phyloP scores from a whole-genome alignment of 1,140 invertebrate species.

The Zaprionus tsacasi region DNA sequence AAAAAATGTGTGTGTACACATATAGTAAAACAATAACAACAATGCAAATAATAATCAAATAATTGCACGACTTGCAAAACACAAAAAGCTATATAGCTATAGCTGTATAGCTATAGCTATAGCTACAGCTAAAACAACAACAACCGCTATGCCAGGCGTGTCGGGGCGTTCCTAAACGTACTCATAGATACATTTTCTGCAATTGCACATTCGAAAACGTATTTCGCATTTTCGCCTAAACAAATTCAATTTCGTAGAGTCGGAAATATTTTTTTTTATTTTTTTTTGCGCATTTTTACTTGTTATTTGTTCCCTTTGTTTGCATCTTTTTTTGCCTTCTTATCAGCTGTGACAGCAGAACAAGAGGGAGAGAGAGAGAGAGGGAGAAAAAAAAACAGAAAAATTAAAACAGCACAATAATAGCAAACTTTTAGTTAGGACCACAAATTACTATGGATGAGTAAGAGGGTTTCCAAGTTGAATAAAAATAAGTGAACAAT shows the following conservation, averaged over 20 bases:
- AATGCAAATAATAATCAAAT: slow-evolving; percentile 68
- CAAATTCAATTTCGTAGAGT: slow-evolving; percentile 34
- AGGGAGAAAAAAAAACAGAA: neutral
- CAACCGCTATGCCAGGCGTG: slow-evolving; percentile 19
- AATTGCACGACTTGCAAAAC: slow-evolving; percentile 74
- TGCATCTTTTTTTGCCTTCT: slow-evolving; percentile 2
- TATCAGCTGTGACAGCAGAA: slow-evolving; percentile 21
- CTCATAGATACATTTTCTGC: slow-evolving; percentile 45
- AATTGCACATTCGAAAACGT: slow-evolving; percentile 20
- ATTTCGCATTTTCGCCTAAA: neutral
- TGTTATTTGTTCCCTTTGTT: slow-evolving; percentile 6
- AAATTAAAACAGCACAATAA: slow-evolving; percentile 7
- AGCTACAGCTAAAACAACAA: slow-evolving; percentile 26
- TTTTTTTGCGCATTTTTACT: slow-evolving; percentile 18
- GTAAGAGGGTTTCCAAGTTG: neutral
- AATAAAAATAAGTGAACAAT: neutral
- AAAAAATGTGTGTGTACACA: slow-evolving; percentile 21
- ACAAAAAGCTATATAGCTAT: slow-evolving; percentile 29
- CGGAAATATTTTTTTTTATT: slow-evolving; percentile 16
- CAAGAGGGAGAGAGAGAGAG: too few species aligned
- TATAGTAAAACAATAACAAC: slow-evolving; percentile 47
- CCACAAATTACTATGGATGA: neutral
- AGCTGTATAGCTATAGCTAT: slow-evolving; percentile 6
- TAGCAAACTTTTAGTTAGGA: slow-evolving; percentile 2
- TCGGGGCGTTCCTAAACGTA: slow-evolving; percentile 47